Evolutionary conservation across 2,888 invertebrate genomes (phyloP), one percentile per base, ranked within the genome.

Genomic region (Anagyrus pseudococci): DNA sequence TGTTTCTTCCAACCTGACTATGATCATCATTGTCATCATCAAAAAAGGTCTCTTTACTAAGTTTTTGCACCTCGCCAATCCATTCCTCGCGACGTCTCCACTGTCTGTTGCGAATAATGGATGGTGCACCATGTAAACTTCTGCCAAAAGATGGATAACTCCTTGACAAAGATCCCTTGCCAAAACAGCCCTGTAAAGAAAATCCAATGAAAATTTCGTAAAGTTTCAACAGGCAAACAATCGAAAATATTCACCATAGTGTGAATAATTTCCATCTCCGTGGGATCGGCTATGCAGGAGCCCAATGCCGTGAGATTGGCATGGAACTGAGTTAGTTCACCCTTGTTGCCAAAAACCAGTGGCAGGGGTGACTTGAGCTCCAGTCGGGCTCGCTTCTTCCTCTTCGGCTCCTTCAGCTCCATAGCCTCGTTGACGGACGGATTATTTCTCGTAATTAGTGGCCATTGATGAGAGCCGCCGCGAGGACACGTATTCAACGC

Each of bases 261-360:
- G 74, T 89, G 85, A 15, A 93, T 73, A 4, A 84, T 80, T 67
- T 83, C 81, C 76, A 89, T 88, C 71, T 88, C 86, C 48, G 85
- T 83, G 0, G 80, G 74, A 67, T 88, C 83, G 46, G 78, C 82
- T 29, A 93, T 82, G 71, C 88, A 86, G 1, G 92, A 87, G 68
- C 86, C 86, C 65, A 87, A 84, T 0, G 90, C 90, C 75, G 89
- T 89, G 70, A 87, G 90, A 69, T 84, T 80, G 0, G 89, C 91
- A 66, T 83, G 84, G 72, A 86, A 87, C 80, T 84, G 76, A 80
- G 76, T 73, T 82, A 84, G 77, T 80, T 83, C 76, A 72, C 82
- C 78, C 78, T 83, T 76, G 67, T 76, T 71, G 77, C 82, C 80
- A 77, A 77, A 67, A 69, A 77, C 73, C 58, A 84, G 72, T 7